Evolutionary conservation across 2,113 vertebrate genomes (phyloP), one percentile per base, ranked within the genome.

Genomic region (Microcebus murinus): DNA sequence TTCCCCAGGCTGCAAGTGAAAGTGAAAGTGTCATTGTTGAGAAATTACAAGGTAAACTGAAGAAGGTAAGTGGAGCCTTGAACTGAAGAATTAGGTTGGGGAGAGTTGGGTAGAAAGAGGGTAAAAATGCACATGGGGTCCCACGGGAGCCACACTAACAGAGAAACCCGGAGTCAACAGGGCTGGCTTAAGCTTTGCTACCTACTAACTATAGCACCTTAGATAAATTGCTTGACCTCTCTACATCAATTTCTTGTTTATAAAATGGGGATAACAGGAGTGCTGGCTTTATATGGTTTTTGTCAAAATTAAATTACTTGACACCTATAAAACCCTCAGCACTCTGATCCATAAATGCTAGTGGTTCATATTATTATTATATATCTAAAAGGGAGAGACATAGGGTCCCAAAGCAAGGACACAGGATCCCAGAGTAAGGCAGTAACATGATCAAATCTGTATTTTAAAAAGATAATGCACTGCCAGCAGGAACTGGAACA

Each of bases 231-330:
- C 50, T 55, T 71, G 77, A 90, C 42, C 18, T 73, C 63, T 82
- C 27, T n/a, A 55, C 2, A 70, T 77, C 36, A 71, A 42, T 89
- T 94, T 92, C 50, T 89, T 76, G 6, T 74, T 92, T 91, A 34
- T 36, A 86, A 89, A 76, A 67, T 71, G n/a, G 34, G 14, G 76
- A 42, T 31, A 81, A 21, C 6, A 74, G 4, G 34, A 71, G 4
- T 80, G 83, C 14, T 81, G 23, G 42, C 59, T 82, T 80, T 57
- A 86, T 8, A 57, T 15, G 3, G n/a, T 50, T 52, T 48, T 57
- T 50, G 12, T 34, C 63, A 84, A 94, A 93, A 92, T 57, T 67
- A 90, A 89, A 94, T 68, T 76, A 95, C 36, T 27, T 74, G 29
- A 83, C n/a, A 11, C 57, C 45, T 55, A 80, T 86, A 81, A 86